Conservation (phyloP, 2,888 invertebrate species). For the Drosophila longiperda region DNA sequence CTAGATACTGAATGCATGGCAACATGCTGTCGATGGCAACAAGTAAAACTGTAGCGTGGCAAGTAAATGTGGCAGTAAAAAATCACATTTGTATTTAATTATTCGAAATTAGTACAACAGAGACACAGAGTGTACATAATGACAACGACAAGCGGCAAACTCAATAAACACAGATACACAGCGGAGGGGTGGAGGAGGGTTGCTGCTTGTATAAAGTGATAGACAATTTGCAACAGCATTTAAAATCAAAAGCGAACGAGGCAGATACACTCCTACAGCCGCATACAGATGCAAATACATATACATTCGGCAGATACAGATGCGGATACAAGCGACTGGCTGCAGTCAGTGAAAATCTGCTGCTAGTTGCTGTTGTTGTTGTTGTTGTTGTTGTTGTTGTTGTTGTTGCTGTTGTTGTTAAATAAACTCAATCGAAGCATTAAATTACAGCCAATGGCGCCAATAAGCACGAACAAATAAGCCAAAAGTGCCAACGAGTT, state of each 20-base stretch:
- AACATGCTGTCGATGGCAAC: conserved; percentile 45
- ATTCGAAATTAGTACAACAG: conserved; percentile 60
- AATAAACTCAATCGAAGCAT: conserved; percentile 75
- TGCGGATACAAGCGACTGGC: conserved; percentile 9
- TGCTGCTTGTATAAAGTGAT: conserved; percentile 1
- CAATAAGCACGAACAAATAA: conserved; percentile 58
- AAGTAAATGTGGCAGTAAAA: conserved; percentile 46
- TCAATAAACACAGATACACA: background rate
- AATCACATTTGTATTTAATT: conserved; percentile 71
- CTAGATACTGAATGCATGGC: conserved; percentile 41
- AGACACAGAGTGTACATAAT: conserved; percentile 38
- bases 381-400: conserved; percentile 44
- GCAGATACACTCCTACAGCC: background rate
- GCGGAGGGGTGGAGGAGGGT: background rate
- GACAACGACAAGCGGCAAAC: conserved; percentile 21
- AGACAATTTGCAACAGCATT: conserved; percentile 43
- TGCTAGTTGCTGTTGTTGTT: conserved; percentile 27
- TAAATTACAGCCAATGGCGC: conserved; percentile 73
- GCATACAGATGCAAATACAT: conserved; percentile 1
- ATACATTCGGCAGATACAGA: conserved; percentile 9
- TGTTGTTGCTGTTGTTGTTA: conserved; percentile 48
- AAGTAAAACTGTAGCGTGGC: conserved; percentile 37
- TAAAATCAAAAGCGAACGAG: conserved; percentile 27
- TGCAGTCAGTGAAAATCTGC: conserved; percentile 35
- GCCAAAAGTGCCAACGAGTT: conserved; percentile 32